phyloP scores from a whole-genome alignment of 2,797 vertebrate genomes.

The Cyclopterus lumpus region DNA sequence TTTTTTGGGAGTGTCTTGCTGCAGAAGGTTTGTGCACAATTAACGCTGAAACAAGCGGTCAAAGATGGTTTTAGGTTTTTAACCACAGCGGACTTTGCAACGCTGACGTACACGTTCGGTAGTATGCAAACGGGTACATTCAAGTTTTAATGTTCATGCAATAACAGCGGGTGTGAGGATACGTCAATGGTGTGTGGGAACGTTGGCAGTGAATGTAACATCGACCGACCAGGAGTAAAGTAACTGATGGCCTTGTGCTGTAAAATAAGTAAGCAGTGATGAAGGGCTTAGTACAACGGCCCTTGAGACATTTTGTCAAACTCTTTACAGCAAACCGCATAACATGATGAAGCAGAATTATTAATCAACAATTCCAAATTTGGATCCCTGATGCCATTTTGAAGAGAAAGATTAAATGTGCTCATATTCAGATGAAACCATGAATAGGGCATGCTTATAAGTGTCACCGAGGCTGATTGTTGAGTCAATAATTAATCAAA shows the following conservation, averaged over 20 bases:
- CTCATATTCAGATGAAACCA: neutral
- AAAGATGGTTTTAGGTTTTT: no score
- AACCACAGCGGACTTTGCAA: no score
- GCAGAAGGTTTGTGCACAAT: no score
- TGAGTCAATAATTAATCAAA: conserved; percentile 8
- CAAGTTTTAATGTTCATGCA: no score
- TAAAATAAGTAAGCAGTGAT: neutral
- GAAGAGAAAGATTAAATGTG: neutral
- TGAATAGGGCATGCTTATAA: neutral
- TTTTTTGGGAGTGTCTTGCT: no score
- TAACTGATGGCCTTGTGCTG: neutral
- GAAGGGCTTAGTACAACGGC: neutral
- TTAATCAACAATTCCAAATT: neutral
- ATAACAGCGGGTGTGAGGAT: no score
- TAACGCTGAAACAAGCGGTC: no score
- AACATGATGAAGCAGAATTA: neutral
- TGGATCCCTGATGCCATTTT: neutral
- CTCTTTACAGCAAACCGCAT: neutral
- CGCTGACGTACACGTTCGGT: no score
- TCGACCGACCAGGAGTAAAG: neutral
- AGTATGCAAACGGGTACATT: no score
- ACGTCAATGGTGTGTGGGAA: no score
- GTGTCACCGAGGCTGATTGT: conserved; percentile 9
- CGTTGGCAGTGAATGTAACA: neutral
- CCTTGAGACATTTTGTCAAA: neutral